Conservation (phyloP, 2,797 vertebrate species). For the Pitangus sulphuratus region DNA sequence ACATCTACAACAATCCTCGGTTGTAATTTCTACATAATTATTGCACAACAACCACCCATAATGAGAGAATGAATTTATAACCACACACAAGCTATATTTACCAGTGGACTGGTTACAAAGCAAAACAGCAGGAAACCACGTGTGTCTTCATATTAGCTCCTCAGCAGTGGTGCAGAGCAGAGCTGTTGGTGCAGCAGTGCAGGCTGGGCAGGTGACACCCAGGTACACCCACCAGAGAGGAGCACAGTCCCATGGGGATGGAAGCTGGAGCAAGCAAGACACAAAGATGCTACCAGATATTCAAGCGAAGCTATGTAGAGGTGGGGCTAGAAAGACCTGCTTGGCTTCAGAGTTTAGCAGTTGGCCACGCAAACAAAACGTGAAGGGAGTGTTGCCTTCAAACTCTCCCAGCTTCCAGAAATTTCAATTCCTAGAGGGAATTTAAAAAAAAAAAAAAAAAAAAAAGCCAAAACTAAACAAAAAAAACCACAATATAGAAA, state of each 20-base stretch:
- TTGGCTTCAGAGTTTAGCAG: neutral
- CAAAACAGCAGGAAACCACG: constrained; percentile 63
- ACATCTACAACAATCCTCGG: neutral
- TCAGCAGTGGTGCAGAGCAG: neutral
- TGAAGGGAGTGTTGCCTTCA: neutral
- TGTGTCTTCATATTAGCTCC: neutral
- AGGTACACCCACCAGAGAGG: neutral
- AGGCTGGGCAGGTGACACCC: neutral
- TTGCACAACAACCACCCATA: constrained; percentile 23
- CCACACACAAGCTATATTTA: constrained; percentile 46
- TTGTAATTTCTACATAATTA: constrained; percentile 49
- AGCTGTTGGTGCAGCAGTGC: accelerated
- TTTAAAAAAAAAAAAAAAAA: neutral
- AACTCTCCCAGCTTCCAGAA: neutral
- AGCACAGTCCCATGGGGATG: neutral
- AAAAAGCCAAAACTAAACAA: neutral
- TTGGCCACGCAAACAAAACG: neutral
- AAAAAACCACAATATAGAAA: neutral
- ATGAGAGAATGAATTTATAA: constrained; percentile 53
- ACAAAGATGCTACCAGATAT: neutral
- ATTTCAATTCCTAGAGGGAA: neutral
- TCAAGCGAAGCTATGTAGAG: neutral
- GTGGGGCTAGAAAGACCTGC: neutral
- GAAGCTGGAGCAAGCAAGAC: neutral
- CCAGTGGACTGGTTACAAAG: constrained; percentile 55